Base-by-base conservation (phyloP, 2,888 invertebrate genomes). In the Teleogryllus oceanicus region DNA sequence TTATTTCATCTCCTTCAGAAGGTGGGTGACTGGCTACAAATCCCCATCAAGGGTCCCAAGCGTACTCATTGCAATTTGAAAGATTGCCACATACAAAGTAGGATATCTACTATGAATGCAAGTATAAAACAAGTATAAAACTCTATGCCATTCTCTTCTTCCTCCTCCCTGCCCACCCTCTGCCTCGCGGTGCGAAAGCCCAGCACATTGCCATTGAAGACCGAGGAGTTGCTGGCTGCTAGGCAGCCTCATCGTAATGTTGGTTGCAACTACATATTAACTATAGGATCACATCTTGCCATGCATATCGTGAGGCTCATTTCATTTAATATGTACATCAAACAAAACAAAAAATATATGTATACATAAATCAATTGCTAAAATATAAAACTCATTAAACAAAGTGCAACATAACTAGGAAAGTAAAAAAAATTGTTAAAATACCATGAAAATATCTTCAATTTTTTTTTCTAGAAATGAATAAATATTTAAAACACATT, bases 221-320 rank as follows among this genome's bases (percentile, higher is more conserved):
- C 81, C 81, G 76, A 79, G 81, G 81, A 81, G 81, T 79, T 78
- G 79, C 78, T 62, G 51, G 81, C 81, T 81, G 80, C 80, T 81
- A 80, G 62, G 81, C 81, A 81, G 81, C 80, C 62, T 20, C 78
- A 78, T 77, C 51, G 50, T 78, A 78, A 81, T n/a, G 77, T 77
- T 78, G 76, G 77, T 80, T 80, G 77, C 79, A 80, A 80, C 80
- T 80, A 81, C 78, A 80, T 78, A 80, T 81, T 80, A 79, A 82
- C 81, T 80, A 81, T 82, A 82, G 80, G 78, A 82, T 82, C 82
- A 82, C 82, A 82, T 82, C 79, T 82, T 80, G 81, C 82, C 80
- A 82, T 78, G 76, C 79, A 79, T 79, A 80, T 80, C 79, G 78
- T 78, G 80, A 81, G 81, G 81, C 81, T 79, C 76, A 80, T 75